phyloP scores from a whole-genome alignment of 2,888 invertebrate species.

The Pasiphila rectangulata region DNA sequence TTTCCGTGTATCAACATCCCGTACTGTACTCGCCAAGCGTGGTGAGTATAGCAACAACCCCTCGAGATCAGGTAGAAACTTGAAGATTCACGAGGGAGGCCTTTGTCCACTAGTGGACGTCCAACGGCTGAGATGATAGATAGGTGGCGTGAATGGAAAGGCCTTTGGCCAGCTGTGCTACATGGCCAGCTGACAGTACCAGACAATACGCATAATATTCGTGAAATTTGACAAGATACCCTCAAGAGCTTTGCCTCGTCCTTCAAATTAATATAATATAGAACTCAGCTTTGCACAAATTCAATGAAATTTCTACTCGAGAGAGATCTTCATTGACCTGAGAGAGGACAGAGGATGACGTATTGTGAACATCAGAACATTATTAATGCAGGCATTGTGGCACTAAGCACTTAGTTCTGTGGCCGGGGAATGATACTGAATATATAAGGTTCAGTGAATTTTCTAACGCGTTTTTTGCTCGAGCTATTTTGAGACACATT shows the following conservation, averaged over 20 bases:
- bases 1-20: too few relatives aligned
- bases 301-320: slow-evolving; percentile 6
- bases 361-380: slow-evolving; percentile 6
- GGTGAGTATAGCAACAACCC: too few relatives aligned
- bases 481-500: not conserved
- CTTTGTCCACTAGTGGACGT: too few relatives aligned
- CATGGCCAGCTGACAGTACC: too few relatives aligned
- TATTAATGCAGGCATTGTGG: slow-evolving; percentile 10
- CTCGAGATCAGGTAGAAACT: too few relatives aligned
- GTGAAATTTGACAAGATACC: not conserved
- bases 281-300: not conserved
- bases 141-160: too few relatives aligned
- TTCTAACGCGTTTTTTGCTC: slow-evolving; percentile 3
- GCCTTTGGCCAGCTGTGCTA: too few relatives aligned
- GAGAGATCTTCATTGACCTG: slow-evolving; percentile 11
- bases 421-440: slow-evolving; percentile 10
- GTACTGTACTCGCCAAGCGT: too few relatives aligned
- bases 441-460: slow-evolving; percentile 4
- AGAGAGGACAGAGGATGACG: slow-evolving; percentile 1
- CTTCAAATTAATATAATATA: slow-evolving; percentile 1
- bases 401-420: slow-evolving; percentile 7
- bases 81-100: too few relatives aligned
- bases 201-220: too few relatives aligned
- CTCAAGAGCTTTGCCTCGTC: not conserved
- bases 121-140: too few relatives aligned